Evolutionary conservation across 1,140 invertebrate species (phyloP), one percentile per base, ranked within the genome.

Genomic region (Galleria mellonella): DNA sequence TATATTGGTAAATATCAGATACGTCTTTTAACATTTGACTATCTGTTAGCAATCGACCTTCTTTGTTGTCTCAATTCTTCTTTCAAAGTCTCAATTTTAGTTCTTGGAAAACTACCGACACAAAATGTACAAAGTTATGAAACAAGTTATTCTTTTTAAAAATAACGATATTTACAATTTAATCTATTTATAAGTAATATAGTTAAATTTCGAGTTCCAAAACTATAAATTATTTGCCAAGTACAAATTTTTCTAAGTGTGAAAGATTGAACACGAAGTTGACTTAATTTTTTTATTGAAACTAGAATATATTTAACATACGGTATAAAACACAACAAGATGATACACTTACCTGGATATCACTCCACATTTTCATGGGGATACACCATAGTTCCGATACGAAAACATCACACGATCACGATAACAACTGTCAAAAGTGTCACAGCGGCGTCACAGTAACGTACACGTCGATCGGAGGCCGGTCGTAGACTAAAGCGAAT

Each of bases 341-440:
- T 6, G 6, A 23, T 23, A 6, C 17, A 55, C 82, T 82, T 50
- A 85, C 82, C 78, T 85, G 82, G 60, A 85, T 82, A 81, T 85
- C 82, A 85, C 82, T 85, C 82, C 82, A 85, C 82, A 85, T 85
- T 72, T 83, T 85, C 82, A 85, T 85, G 67, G 74, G 79, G 69
- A 83, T 83, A 81, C 78, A 85, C 73, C 79, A 85, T 85, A 85
- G 77, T 85, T 85, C 77, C 77, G 66, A 83, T 72, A 81, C 70
- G 72, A 85, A 81, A 83, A 83, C 82, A 85, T 85, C 51, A 79
- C 78, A 78, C 70, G 78, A 81, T 69, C 72, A 85, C 82, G 82
- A 78, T 73, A 83, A 81, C 75, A 84, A 81, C 82, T 85, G 82
- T 85, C 77, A 85, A 70, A n/a, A 81, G 46, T 76, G 71, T 74